These are phyloP conservation scores for Conistra vaccinii DNA, from an alignment of 2,888 invertebrate genomes.

Conservation along the genomic window DNA sequence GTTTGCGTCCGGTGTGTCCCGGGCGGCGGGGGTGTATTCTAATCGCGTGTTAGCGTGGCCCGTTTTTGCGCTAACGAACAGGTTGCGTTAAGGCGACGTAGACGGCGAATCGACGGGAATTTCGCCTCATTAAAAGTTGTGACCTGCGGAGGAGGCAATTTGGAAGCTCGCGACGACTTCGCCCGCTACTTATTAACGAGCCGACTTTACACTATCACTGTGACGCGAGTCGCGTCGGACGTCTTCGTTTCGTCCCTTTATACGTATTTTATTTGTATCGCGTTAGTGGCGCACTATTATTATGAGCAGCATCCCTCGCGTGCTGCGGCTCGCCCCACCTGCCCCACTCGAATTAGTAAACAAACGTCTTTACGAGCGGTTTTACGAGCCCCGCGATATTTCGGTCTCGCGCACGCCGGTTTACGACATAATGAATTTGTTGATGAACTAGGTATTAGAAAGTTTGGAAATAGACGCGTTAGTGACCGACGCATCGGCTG, in stretches of 20 bases:
- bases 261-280: slow-evolving; percentile 68
- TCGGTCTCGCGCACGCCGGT: slow-evolving; percentile 89
- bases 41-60: slow-evolving; percentile 90
- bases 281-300: slow-evolving; percentile 76
- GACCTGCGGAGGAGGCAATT: slow-evolving; percentile 89
- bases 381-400: slow-evolving; percentile 90
- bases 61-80: slow-evolving; percentile 91
- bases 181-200: slow-evolving; percentile 85
- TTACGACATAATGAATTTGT: slow-evolving; percentile 91
- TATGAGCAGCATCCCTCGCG: slow-evolving; percentile 86
- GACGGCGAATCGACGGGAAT: slow-evolving; percentile 87
- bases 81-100: slow-evolving; percentile 89
- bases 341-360: slow-evolving; percentile 90
- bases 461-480: slow-evolving; percentile 89
- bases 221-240: slow-evolving; percentile 63
- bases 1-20: slow-evolving; percentile 77
- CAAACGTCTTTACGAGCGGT: slow-evolving; percentile 90
- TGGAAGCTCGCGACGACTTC: slow-evolving; percentile 84
- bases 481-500: slow-evolving; percentile 80
- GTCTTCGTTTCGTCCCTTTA: slow-evolving; percentile 65
- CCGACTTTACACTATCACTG: slow-evolving; percentile 84
- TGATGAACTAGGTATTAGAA: slow-evolving; percentile 90
- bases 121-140: slow-evolving; percentile 91
- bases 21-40: slow-evolving; percentile 85
- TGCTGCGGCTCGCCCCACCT: slow-evolving; percentile 84